Evolutionary conservation across 2,888 invertebrate species (phyloP).

Genomic region (Hecatera dysodea): DNA sequence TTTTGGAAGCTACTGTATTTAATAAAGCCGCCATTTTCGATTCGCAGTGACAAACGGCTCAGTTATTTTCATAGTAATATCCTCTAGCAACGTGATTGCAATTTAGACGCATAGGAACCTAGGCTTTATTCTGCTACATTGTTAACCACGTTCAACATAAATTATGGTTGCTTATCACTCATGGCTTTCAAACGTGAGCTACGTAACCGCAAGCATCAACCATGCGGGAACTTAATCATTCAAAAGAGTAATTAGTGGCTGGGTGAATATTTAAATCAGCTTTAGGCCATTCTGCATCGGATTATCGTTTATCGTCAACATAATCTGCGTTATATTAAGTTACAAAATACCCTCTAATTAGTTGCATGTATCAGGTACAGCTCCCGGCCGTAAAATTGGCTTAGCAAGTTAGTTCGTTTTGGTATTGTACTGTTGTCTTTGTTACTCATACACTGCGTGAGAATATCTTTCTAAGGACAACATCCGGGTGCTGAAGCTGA

Average conservation of each 20-base stretch:
- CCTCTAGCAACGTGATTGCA: background rate
- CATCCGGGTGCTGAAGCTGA: background rate
- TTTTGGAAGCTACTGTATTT: no score
- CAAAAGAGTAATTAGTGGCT: slow-evolving; percentile 38
- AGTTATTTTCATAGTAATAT: background rate
- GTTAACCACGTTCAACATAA: background rate
- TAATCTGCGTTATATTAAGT: background rate
- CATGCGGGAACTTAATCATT: slow-evolving; percentile 25
- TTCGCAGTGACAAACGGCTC: background rate
- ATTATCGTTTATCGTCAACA: slow-evolving; percentile 1
- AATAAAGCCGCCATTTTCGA: background rate
- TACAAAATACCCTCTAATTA: slow-evolving; percentile 6
- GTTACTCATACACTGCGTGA: background rate
- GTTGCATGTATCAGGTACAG: background rate
- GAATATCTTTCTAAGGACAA: background rate
- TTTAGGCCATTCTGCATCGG: slow-evolving; percentile 3
- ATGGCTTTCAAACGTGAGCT: slow-evolving; percentile 1
- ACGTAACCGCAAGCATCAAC: slow-evolving; percentile 27
- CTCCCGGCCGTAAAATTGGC: background rate
- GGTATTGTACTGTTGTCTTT: background rate
- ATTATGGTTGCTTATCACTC: slow-evolving; percentile 8
- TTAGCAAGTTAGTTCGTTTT: background rate
- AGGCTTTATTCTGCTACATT: background rate
- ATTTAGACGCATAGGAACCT: background rate
- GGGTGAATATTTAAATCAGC: slow-evolving; percentile 25